These are phyloP conservation scores for Eira barbara DNA, from an alignment of 2,113 vertebrate species.

Conservation along the genomic window DNA sequence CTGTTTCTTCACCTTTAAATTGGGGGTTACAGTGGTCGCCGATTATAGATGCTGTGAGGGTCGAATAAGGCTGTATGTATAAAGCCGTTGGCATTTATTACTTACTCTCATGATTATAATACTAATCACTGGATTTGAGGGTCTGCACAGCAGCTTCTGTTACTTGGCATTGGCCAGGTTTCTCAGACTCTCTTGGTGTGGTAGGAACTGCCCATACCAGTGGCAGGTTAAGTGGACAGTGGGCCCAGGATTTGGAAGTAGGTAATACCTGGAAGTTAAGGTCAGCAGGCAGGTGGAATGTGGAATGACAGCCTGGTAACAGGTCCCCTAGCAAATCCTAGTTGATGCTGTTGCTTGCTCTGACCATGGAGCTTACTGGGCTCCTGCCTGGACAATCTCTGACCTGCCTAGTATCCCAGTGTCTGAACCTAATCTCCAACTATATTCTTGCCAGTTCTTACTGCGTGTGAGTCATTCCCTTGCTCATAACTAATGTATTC, in stretches of 20 bases:
- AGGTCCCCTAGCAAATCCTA: neutral
- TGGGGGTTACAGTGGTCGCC: neutral
- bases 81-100: neutral
- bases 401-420: neutral
- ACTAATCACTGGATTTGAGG: neutral
- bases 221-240: neutral
- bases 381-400: neutral
- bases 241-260: neutral
- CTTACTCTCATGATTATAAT: neutral
- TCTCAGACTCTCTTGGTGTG: neutral
- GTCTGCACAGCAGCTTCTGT: neutral
- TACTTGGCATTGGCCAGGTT: neutral
- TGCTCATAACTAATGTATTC: neutral
- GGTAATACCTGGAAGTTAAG: neutral
- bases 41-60: neutral
- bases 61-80: neutral
- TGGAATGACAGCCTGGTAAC: neutral
- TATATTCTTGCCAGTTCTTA: neutral
- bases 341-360: neutral
- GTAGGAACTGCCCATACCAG: neutral
- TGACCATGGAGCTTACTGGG: neutral
- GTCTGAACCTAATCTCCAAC: neutral
- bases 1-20: neutral
- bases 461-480: neutral
- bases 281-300: neutral